Conservation (phyloP, 2,797 vertebrate genomes). For the Bradypodion pumilum region DNA sequence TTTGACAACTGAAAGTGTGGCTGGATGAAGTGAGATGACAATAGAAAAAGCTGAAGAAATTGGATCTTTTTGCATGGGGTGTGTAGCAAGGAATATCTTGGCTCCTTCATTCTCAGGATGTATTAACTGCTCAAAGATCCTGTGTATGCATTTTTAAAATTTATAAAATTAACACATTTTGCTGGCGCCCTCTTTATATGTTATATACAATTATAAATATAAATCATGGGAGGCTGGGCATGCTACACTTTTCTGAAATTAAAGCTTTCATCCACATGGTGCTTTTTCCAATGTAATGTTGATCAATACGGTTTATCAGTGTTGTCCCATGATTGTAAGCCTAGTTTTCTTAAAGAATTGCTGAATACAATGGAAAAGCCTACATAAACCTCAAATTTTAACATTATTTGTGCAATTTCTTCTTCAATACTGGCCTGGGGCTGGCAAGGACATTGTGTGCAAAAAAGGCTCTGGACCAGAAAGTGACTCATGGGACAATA, state of each 20-base stretch:
- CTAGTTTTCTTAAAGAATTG: constrained; percentile 46
- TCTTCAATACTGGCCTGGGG: too few species aligned
- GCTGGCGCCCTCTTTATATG: too few species aligned
- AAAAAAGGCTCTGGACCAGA: too few species aligned
- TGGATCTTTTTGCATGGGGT: too few species aligned
- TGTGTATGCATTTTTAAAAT: neutral
- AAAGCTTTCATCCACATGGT: neutral
- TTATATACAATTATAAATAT: too few species aligned
- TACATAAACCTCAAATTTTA: constrained; percentile 45
- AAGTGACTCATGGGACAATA: too few species aligned
- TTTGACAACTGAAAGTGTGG: neutral
- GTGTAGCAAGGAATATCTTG: neutral
- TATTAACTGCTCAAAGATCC: neutral
- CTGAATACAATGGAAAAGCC: constrained; percentile 39
- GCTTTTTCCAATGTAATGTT: constrained; percentile 26
- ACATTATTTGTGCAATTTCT: constrained; percentile 42
- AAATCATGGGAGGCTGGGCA: too few species aligned
- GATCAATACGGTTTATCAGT: constrained; percentile 17
- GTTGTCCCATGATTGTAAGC: neutral
- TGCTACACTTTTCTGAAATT: neutral
- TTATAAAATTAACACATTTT: neutral
- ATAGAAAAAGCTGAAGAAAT: too few species aligned
- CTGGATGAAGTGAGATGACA: neutral
- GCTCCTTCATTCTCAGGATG: neutral
- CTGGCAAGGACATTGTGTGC: too few species aligned